Percentiles rank a stretch among this genome's conserved stretches.
These are phyloP conservation scores for Probosciger aterrimus DNA, from an alignment of 2,113 vertebrate species.

Conservation along the genomic window DNA sequence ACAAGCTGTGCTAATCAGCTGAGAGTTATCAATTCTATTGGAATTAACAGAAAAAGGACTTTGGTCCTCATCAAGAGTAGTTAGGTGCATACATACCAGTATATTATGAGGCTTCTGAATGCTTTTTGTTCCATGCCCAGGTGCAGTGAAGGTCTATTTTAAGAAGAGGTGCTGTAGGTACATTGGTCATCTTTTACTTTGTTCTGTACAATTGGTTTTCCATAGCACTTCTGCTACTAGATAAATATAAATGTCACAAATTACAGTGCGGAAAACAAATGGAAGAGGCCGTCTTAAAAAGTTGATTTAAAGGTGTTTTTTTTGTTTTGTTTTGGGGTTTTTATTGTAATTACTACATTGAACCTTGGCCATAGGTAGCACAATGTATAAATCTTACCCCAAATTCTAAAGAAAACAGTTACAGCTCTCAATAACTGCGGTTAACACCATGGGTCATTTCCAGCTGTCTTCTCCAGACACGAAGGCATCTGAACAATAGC, in stretches of 20 bases:
- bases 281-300: background rate
- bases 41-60: background rate
- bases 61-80: background rate
- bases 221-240: background rate
- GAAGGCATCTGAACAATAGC: slow-evolving; percentile 56
- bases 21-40: background rate
- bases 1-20: background rate
- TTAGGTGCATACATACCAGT: background rate
- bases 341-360: background rate
- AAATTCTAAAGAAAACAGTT: background rate
- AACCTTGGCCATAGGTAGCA: background rate
- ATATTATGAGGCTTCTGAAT: background rate
- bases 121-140: background rate
- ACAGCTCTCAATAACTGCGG: background rate
- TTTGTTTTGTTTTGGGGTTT: background rate
- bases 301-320: background rate
- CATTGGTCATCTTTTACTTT: background rate
- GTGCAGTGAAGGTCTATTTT: background rate
- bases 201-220: background rate
- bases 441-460: slow-evolving; percentile 38
- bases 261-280: background rate
- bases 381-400: background rate
- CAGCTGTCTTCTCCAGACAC: slow-evolving; percentile 57
- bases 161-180: background rate
- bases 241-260: background rate